Conservation (phyloP, 2,113 vertebrate genomes). For the Numida meleagris region DNA sequence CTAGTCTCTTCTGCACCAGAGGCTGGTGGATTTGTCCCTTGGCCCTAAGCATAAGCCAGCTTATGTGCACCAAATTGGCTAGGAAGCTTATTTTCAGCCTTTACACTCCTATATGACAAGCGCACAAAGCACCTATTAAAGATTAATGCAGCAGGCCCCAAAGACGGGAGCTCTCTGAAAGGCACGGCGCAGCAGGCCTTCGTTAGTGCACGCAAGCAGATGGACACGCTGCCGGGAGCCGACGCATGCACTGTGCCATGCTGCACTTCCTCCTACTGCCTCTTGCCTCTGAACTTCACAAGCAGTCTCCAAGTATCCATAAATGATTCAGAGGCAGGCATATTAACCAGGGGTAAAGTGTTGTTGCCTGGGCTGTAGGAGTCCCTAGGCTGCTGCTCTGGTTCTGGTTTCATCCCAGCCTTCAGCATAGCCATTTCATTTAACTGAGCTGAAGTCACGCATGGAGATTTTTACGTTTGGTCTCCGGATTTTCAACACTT, state of each 20-base stretch:
- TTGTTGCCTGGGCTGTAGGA: background rate
- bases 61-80: background rate
- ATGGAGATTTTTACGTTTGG: background rate
- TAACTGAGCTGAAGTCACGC: background rate
- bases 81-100: slow-evolving; percentile 11
- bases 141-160: slow-evolving; percentile 34
- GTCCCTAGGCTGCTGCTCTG: background rate
- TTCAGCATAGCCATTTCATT: rapidly evolving
- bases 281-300: slow-evolving; percentile 34
- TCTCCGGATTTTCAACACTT: background rate
- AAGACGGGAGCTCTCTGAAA: slow-evolving; percentile 16
- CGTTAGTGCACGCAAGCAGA: background rate
- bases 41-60: background rate
- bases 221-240: background rate
- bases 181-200: background rate
- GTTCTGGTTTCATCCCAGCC: background rate
- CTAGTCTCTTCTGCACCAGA: background rate
- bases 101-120: background rate
- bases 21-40: background rate
- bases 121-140: slow-evolving; percentile 37
- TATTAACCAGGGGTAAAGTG: background rate
- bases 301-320: slow-evolving; percentile 33
- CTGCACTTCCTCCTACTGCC: background rate
- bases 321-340: slow-evolving; percentile 42
- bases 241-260: background rate